These are phyloP conservation scores for Esox niger DNA, from an alignment of 2,113 vertebrate species.

Conservation along the genomic window DNA sequence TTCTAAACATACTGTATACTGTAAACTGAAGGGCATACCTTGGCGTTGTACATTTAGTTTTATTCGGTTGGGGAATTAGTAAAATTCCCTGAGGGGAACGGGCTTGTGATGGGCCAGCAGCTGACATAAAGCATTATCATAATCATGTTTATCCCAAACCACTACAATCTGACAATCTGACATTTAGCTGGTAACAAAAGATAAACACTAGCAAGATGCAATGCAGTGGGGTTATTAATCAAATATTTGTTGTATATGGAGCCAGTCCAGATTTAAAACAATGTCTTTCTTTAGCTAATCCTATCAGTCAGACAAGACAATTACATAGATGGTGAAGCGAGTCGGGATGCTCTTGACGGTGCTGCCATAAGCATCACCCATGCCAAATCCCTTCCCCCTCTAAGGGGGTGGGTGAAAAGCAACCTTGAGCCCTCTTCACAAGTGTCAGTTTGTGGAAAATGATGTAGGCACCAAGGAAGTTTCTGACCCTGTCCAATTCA, in stretches of 20 bases:
- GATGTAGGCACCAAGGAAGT: too few relatives aligned
- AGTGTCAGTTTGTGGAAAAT: too few relatives aligned
- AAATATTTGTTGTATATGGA: conserved; percentile 48
- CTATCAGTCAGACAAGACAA: neutral
- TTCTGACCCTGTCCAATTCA: too few relatives aligned
- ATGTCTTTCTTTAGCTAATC: neutral
- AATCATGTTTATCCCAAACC: conserved; percentile 46
- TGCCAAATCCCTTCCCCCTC: too few relatives aligned
- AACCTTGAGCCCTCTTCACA: too few relatives aligned
- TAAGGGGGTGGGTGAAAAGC: too few relatives aligned
- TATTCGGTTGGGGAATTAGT: conserved; percentile 21
- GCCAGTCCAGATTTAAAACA: conserved; percentile 22
- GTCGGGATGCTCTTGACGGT: too few relatives aligned
- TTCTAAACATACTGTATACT: conserved; percentile 7
- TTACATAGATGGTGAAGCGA: too few relatives aligned
- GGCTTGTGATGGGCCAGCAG: conserved; percentile 16
- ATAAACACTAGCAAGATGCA: conserved; percentile 36
- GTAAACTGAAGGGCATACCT: neutral
- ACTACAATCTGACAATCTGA: conserved; percentile 54
- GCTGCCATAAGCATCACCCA: too few relatives aligned
- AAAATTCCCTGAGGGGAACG: conserved; percentile 34
- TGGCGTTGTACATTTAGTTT: neutral
- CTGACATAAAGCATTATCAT: conserved; percentile 55
- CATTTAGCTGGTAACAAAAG: conserved; percentile 56
- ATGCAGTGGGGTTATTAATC: conserved; percentile 40